Conservation (phyloP, 2,888 invertebrate genomes). For the Holacanthella duospinosa region DNA sequence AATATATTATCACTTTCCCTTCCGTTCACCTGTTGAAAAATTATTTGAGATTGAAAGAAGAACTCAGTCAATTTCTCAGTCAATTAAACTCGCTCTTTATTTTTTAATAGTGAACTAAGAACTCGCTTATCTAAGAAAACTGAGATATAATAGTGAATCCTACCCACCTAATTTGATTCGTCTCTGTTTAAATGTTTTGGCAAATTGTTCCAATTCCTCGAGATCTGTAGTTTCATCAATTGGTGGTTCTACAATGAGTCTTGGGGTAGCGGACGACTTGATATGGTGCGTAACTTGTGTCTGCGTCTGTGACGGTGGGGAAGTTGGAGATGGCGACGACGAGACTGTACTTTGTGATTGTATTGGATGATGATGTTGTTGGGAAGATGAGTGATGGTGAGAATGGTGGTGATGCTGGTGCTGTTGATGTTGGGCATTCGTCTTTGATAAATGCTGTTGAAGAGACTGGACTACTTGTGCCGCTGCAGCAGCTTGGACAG, state of each 20-base stretch:
- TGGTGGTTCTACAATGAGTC: slow-evolving; percentile 57
- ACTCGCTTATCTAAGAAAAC: too few species aligned
- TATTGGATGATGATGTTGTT: slow-evolving; percentile 31
- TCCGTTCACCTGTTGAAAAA: too few species aligned
- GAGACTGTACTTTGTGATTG: slow-evolving; percentile 38
- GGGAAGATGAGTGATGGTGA: slow-evolving; percentile 22
- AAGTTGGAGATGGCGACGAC: slow-evolving; percentile 44
- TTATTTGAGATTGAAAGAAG: too few species aligned
- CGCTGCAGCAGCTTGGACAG: slow-evolving; percentile 60
- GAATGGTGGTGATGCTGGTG: slow-evolving; percentile 33
- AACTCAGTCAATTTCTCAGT: too few species aligned
- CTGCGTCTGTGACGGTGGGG: slow-evolving; percentile 38
- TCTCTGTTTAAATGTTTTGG: slow-evolving; percentile 94
- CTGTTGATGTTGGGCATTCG: slow-evolving; percentile 34
- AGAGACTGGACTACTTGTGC: slow-evolving; percentile 76
- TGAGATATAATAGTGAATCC: too few species aligned
- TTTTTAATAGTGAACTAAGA: too few species aligned
- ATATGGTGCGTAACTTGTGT: slow-evolving; percentile 38
- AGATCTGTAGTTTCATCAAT: slow-evolving; percentile 93
- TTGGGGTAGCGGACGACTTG: slow-evolving; percentile 41
- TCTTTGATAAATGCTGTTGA: slow-evolving; percentile 54
- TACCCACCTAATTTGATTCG: slow-evolving; percentile 92
- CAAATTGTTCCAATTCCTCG: slow-evolving; percentile 96
- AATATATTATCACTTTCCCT: too few species aligned
- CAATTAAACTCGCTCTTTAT: too few species aligned